These are phyloP conservation scores for Varecia variegata DNA, from an alignment of 2,797 vertebrate species.

Conservation along the genomic window DNA sequence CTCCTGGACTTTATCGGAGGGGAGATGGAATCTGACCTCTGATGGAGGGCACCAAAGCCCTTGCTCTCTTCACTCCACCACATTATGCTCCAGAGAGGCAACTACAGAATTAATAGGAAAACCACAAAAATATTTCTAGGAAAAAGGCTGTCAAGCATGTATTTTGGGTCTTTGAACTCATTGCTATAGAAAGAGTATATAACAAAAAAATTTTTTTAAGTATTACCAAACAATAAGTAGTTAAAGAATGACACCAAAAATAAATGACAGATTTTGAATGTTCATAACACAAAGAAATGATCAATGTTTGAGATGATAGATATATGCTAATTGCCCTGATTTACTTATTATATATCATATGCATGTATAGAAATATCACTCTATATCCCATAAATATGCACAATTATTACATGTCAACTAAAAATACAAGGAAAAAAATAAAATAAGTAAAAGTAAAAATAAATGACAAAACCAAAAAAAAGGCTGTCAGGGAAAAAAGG, in stretches of 20 bases:
- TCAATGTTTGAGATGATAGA: background rate
- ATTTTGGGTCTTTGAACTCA: background rate
- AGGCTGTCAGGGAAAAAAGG: background rate
- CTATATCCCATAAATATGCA: background rate
- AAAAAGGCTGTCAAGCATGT: background rate
- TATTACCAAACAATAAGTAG: background rate
- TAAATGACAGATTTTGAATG: background rate
- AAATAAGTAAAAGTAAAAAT: background rate
- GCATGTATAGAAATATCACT: too few species aligned
- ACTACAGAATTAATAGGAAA: background rate
- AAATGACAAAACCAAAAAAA: background rate
- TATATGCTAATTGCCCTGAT: background rate
- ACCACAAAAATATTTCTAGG: background rate
- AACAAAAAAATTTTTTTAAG: background rate
- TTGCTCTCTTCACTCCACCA: background rate
- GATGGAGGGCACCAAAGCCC: background rate
- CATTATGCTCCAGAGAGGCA: background rate
- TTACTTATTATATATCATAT: background rate
- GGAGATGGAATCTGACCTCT: background rate
- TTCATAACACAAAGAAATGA: background rate
- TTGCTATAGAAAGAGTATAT: background rate
- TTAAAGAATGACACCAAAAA: constrained; percentile 1
- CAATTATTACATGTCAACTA: background rate
- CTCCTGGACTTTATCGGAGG: background rate
- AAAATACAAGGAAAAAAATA: background rate